Evolutionary conservation across 1,140 invertebrate genomes (phyloP).

Genomic region (Drosophila malerkotliana): DNA sequence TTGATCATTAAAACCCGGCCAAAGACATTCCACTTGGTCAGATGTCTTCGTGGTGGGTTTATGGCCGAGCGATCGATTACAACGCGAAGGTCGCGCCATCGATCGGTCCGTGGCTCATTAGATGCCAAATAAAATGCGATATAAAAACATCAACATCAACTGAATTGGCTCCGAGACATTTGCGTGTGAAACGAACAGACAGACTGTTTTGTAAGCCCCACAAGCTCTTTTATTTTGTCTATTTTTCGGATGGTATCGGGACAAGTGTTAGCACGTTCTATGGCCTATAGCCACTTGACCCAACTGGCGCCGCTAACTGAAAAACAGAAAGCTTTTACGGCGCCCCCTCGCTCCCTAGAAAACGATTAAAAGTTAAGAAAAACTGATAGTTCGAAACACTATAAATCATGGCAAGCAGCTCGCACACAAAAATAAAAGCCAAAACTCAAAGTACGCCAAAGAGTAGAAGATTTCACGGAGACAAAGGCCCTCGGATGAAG

Average conservation of each 20-base stretch:
- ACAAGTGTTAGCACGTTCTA: constrained; percentile 75
- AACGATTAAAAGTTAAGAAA: constrained; percentile 20
- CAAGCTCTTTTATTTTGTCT: constrained; percentile 3
- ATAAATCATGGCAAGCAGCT: constrained; percentile 65
- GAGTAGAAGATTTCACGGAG: constrained; percentile 51
- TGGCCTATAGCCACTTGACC: constrained; percentile 57
- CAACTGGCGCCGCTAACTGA: constrained; percentile 62
- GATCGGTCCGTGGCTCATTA: constrained; percentile 64
- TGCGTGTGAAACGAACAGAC: constrained; percentile 73
- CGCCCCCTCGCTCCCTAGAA: neutral
- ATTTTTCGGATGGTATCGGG: neutral
- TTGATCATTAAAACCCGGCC: constrained; percentile 74
- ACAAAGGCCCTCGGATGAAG: constrained; percentile 26
- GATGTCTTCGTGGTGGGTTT: constrained; percentile 69
- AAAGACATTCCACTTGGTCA: constrained; percentile 58
- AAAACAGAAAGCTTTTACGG: constrained; percentile 49
- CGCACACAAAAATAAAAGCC: constrained; percentile 33
- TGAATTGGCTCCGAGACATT: constrained; percentile 70
- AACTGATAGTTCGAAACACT: constrained; percentile 43
- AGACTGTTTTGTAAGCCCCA: constrained; percentile 38
- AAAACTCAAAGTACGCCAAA: constrained; percentile 67
- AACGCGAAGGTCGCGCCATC: constrained; percentile 69
- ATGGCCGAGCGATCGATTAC: constrained; percentile 66
- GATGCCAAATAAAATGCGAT: constrained; percentile 80
- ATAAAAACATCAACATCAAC: constrained; percentile 71